Base-by-base conservation (phyloP, 30 jellyfish, hydroid and myxozoan species). In the Turritopsis rubra region DNA sequence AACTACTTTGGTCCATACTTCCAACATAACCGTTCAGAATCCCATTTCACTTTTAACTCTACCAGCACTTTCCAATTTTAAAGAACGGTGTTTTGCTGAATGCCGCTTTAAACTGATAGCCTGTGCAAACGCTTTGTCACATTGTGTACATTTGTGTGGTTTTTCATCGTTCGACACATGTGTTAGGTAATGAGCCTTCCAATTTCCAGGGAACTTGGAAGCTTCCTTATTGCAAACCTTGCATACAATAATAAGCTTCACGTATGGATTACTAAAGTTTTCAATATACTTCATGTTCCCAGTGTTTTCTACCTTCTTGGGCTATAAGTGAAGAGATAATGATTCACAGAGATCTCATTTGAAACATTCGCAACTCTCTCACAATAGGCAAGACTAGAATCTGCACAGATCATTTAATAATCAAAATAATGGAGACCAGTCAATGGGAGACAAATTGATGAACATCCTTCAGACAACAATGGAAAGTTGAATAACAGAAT, bases 141-240 rank as follows among this genome's bases (percentile, higher is more conserved):
- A 82, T 17, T 65, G 24, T 3, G 70, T 31, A 28, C 88, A 82
- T 29, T 71, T 82, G 83, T 82, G 88, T 16, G 88, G 88, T 8
- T 24, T 29, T 18, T 82, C 88, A 65, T 82, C 88, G n/a, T 82
- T 29, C 7, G 83, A 16, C 23, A 70, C 88, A 82, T 82, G 88
- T 4, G 88, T 82, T 16, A 82, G 41, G 73, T 66, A 82, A 66
- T 82, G 88, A 7, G 74, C 73, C 66, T 82, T 82, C 88, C 88
- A 82, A 17, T 54, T 82, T 18, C 72, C 85, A 25, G 88, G 86
- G 75, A 18, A 20, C 71, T 66, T 80, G 18, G 88, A 66, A n/a
- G 70, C 86, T 54, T 82, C 88, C 71, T 82, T 82, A 25, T 71
- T 82, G 54, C 88, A 82, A 17, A 82, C 66, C 71, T 82, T 82